These are phyloP conservation scores for Maniola hyperantus DNA, from an alignment of 2,888 invertebrate genomes.

Conservation along the genomic window DNA sequence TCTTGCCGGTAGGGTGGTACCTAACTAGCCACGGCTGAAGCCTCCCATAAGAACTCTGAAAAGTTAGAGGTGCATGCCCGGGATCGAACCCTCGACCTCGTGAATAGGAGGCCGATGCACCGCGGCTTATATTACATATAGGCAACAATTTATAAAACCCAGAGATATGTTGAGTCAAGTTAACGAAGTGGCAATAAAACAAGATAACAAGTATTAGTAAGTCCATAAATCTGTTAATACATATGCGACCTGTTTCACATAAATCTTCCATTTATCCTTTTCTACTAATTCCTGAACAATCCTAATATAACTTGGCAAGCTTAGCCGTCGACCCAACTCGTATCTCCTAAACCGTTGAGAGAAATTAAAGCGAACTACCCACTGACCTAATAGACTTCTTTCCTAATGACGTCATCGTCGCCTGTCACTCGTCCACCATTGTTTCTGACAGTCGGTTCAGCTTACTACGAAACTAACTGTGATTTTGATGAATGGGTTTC, in stretches of 20 bases:
- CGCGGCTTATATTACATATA: too few species aligned
- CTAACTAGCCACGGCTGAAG: too few species aligned
- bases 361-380: slow-evolving; percentile 35
- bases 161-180: background rate
- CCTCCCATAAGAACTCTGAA: too few species aligned
- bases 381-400: slow-evolving; percentile 56
- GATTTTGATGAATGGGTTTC: slow-evolving; percentile 72
- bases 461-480: slow-evolving; percentile 69
- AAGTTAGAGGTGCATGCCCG: too few species aligned
- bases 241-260: background rate
- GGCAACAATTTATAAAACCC: background rate
- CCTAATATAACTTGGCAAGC: slow-evolving; percentile 2
- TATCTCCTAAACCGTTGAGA: slow-evolving; percentile 28
- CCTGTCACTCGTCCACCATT: slow-evolving; percentile 63
- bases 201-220: background rate
- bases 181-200: background rate
- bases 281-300: background rate
- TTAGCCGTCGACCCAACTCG: slow-evolving; percentile 17
- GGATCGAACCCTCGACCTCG: too few species aligned
- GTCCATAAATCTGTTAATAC: slow-evolving; percentile 3
- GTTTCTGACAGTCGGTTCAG: slow-evolving; percentile 51
- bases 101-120: too few species aligned
- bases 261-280: background rate
- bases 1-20: too few species aligned
- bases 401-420: slow-evolving; percentile 59